Evolutionary conservation across 2,888 invertebrate genomes (phyloP), one percentile per base, ranked within the genome.

Genomic region (Opisthograptis luteolata): DNA sequence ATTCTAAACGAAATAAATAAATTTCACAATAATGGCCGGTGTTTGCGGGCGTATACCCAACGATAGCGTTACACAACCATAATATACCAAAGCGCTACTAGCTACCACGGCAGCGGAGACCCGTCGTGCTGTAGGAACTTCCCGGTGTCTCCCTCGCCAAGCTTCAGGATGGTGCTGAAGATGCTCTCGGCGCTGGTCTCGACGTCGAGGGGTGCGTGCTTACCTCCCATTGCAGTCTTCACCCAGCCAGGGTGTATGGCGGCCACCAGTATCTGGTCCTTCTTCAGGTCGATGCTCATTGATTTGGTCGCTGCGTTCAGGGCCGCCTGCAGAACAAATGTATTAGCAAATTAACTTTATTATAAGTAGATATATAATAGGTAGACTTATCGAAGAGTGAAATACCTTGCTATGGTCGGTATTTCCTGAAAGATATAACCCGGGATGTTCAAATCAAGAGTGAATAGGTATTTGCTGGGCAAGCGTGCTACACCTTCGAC

Each of bases 171-270:
- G 2, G 95, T 94, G 3, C 92, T 79, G 10, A 97, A 80, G 48
- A 98, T 94, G 10, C 92, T 91, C 0, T 72, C 72, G 3, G 94
- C 92, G 73, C 96, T 95, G 1, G 93, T 91, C 14, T 94, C 92
- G 1, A 96, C 87, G 40, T 94, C 94, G 20, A 97, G 82, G 0
- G 94, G 94, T 0, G 97, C 98, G 60, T 93, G 94, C 25, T 91
- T 81, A 2, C 98, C 97, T 2, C 98, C 98, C 96, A 98, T 95
- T 60, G 95, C 95, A 0, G 98, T 98, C 75, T 94, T 93, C 4
- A 98, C 97, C 98, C 97, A 98, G 1, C 98, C 98, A 0, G 98
- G 98, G 84, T 98, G 97, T 51, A 98, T 76, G 44, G 91, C 92
- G 0, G 94, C 91, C 0, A 94, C 95, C 10, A 97, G 71, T 59